These are phyloP conservation scores for Marcusenius ussheri DNA, from an alignment of 2,113 vertebrate species.

Conservation along the genomic window DNA sequence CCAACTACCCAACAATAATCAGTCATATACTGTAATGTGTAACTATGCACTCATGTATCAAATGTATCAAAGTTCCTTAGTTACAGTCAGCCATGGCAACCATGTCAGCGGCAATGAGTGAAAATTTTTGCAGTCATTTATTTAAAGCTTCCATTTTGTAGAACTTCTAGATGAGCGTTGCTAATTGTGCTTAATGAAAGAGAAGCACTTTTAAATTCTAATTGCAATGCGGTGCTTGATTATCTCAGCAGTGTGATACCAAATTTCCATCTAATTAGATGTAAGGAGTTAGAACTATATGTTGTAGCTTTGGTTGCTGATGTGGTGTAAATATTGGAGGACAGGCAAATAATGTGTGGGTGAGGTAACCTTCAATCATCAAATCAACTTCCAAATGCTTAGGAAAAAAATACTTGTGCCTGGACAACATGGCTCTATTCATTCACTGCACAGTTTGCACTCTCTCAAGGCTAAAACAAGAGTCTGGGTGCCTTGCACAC, in stretches of 20 bases:
- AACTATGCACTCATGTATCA: neutral
- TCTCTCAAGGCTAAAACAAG: neutral
- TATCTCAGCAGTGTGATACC: slow-evolving; percentile 16
- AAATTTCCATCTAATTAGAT: neutral
- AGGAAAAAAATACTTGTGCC: neutral
- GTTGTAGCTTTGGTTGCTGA: neutral
- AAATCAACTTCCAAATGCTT: neutral
- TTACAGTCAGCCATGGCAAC: neutral
- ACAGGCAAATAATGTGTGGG: neutral
- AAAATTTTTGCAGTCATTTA: neutral
- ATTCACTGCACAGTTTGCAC: neutral
- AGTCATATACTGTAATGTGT: neutral
- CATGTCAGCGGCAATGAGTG: neutral
- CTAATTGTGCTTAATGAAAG: slow-evolving; percentile 18
- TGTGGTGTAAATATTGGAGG: slow-evolving; percentile 13
- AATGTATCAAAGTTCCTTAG: neutral
- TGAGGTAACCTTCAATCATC: neutral
- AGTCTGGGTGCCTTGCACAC: neutral
- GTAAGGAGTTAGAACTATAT: neutral
- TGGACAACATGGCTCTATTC: neutral
- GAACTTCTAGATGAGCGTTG: neutral
- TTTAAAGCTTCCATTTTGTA: neutral
- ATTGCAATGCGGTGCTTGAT: neutral
- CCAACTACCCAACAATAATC: neutral
- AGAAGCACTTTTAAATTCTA: neutral